Evolutionary conservation across 2,888 invertebrate species (phyloP), one percentile per base, ranked within the genome.

Genomic region (Drosophila fulvimacula): DNA sequence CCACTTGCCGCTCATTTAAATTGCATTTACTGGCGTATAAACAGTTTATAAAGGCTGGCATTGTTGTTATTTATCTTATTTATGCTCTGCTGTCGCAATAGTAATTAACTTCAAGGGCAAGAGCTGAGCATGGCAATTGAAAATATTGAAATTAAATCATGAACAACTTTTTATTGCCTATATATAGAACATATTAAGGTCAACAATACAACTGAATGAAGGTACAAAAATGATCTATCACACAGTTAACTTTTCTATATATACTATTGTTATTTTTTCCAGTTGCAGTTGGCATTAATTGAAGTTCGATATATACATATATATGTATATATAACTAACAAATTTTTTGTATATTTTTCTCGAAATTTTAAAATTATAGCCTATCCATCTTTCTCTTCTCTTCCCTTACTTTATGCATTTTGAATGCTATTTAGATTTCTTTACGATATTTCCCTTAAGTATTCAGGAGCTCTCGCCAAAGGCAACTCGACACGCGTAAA

Each of bases 1-100:
- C 66, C 70, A 72, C 70, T 73, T 84, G 80, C 69, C 82, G 76
- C 80, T 76, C 78, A 82, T 76, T 82, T 87, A 69, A 85, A 84
- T 87, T 76, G 61, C 74, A 82, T 82, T 82, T 73, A 42, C 49
- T 49, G 51, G 44, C 36, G 30, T 41, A 55, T 64, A 57, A 49
- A 66, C 59, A 64, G 58, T 70, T 56, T 60, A 55, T 56, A 27
- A 62, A 73, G 52, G 49, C 58, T 3, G 44, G 57, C 34, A 17
- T 52, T 55, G 46, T 36, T 56, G 48, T 10, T 46, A 34, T 34
- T 51, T 42, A 19, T 24, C 17, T 42, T 44, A 41, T 55, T 55
- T 24, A 30, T 30, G 19, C 30, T 19, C 6, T 21, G 30, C 38
- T 27, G 52, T n/a, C 19, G 21, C n/a, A 34, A 11, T 34, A 13